Evolutionary conservation across 2,113 vertebrate genomes (phyloP).

Genomic region (Leptobrachium leishanense): DNA sequence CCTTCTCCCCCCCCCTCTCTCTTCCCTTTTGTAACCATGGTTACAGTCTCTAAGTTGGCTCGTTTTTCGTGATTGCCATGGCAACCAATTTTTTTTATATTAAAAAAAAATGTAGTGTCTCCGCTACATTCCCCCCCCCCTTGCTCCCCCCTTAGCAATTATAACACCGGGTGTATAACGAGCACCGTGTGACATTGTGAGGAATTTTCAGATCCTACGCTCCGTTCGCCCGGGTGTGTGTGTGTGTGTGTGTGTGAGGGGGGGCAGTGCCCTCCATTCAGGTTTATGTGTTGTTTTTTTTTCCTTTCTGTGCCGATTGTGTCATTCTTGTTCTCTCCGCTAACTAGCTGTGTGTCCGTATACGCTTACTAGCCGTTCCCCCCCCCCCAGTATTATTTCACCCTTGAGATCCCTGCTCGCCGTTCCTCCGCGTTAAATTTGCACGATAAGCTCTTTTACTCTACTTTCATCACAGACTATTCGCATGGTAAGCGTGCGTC

Average conservation of each 20-base stretch:
- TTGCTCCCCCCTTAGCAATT: conserved; percentile 80
- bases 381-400: too few species aligned
- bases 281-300: neutral
- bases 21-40: conserved; percentile 69
- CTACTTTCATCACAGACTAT: too few species aligned
- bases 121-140: conserved; percentile 70
- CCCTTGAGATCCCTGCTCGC: too few species aligned
- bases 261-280: neutral
- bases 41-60: conserved; percentile 71
- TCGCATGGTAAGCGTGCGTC: too few species aligned
- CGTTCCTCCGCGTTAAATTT: too few species aligned
- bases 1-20: conserved; percentile 53
- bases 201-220: neutral
- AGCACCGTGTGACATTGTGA: conserved; percentile 57
- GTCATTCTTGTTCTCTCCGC: neutral
- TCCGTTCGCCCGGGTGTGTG: conserved; percentile 29
- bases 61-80: conserved; percentile 77
- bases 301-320: too few species aligned
- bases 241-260: too few species aligned
- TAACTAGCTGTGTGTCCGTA: neutral
- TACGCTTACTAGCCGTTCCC: conserved; percentile 10
- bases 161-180: conserved; percentile 71
- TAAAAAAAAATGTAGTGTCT: conserved; percentile 65
- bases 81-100: conserved; percentile 64
- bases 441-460: too few species aligned